Conservation (phyloP, 2,797 vertebrate genomes). For the Oophaga sylvatica region DNA sequence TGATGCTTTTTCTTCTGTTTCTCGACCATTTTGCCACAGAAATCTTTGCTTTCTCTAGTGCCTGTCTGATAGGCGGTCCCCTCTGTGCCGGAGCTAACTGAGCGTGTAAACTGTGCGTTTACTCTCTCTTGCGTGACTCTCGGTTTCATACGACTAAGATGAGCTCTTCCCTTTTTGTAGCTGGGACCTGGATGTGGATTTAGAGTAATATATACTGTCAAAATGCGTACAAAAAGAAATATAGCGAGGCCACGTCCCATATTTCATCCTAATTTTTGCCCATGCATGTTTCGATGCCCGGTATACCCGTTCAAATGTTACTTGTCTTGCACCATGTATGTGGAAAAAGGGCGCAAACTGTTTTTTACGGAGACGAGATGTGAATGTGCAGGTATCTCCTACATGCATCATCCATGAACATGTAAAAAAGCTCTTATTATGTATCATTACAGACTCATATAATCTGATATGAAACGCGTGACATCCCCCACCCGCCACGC, state of each 20-base stretch:
- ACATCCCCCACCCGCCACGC: slow-evolving; percentile 15
- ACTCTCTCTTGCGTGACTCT: slow-evolving; percentile 52
- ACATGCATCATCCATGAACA: not conserved
- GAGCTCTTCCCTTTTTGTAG: slow-evolving; percentile 18
- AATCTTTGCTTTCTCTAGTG: slow-evolving; percentile 22
- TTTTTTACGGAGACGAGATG: not conserved
- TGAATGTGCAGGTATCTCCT: too few relatives aligned
- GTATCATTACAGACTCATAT: not conserved
- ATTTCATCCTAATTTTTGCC: too few relatives aligned
- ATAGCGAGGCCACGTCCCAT: not conserved
- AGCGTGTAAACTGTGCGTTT: slow-evolving; percentile 50
- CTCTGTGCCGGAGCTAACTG: slow-evolving; percentile 48
- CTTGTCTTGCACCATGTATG: not conserved
- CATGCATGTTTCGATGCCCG: not conserved
- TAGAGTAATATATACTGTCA: not conserved
- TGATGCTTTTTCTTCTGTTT: not conserved
- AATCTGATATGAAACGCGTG: slow-evolving; percentile 1
- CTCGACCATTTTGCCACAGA: not conserved
- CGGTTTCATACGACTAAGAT: slow-evolving; percentile 2
- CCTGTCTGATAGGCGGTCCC: slow-evolving; percentile 46
- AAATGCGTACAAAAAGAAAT: not conserved
- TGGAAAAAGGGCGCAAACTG: not conserved
- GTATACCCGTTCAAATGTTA: not conserved
- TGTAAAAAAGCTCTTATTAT: not conserved
- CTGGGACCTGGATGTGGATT: not conserved